Evolutionary conservation across 2,797 vertebrate species (phyloP).

Genomic region (Esox lucius): DNA sequence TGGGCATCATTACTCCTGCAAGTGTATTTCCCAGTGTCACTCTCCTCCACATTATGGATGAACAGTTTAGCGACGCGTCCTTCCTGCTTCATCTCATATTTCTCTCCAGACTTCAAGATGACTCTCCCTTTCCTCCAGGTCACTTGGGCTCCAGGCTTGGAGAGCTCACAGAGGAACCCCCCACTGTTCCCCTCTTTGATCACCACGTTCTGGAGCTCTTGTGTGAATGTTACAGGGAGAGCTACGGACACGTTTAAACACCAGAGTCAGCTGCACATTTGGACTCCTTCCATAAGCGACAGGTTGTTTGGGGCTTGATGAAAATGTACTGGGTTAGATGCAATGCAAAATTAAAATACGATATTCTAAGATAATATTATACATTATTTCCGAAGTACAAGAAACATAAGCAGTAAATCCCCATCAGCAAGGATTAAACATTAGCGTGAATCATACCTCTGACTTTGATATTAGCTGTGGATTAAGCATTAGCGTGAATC

Average conservation of each 20-base stretch:
- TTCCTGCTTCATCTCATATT: conserved; percentile 84
- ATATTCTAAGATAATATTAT: background rate
- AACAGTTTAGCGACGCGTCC: conserved; percentile 72
- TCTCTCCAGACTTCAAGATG: conserved; percentile 83
- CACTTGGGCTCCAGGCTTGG: conserved; percentile 70
- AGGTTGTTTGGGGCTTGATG: background rate
- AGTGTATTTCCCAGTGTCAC: conserved; percentile 86
- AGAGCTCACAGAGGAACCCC: conserved; percentile 81
- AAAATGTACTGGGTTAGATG: background rate
- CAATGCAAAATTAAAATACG: background rate
- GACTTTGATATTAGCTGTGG: no score
- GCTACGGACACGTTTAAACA: background rate
- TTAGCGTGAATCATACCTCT: background rate
- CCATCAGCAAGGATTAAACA: background rate
- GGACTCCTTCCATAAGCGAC: background rate
- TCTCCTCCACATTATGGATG: conserved; percentile 77
- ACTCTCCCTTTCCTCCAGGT: conserved; percentile 89
- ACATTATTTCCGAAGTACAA: background rate
- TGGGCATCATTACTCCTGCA: conserved; percentile 84
- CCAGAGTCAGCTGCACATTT: background rate
- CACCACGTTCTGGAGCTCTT: conserved; percentile 75
- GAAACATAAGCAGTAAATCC: background rate
- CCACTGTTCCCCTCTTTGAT: conserved; percentile 79
- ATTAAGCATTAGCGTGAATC: no score
- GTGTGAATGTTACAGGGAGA: background rate